phyloP scores from a whole-genome alignment of 2,113 vertebrate species.

The Sus scrofa region T2T-Sscrofa CM000812.6:177668501-177669000 shows the following conservation, averaged over 20 bases:
- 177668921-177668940: neutral
- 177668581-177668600: neutral
- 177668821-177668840: accelerated
- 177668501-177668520: too few species aligned
- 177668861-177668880: neutral
- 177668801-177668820: neutral
- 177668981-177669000: neutral
- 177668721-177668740: neutral
- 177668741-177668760: neutral
- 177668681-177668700: neutral
- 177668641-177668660: neutral
- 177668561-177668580: neutral
- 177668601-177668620: neutral
- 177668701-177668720: neutral
- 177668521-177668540: neutral
- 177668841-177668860: neutral
- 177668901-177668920: neutral
- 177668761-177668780: neutral
- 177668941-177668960: neutral
- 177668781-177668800: neutral
- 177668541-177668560: neutral
- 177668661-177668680: neutral
- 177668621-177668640: neutral
- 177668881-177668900: neutral
- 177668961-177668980: neutral